phyloP scores from a whole-genome alignment of 2,888 invertebrate species.

The Cerastis leucographa region DNA sequence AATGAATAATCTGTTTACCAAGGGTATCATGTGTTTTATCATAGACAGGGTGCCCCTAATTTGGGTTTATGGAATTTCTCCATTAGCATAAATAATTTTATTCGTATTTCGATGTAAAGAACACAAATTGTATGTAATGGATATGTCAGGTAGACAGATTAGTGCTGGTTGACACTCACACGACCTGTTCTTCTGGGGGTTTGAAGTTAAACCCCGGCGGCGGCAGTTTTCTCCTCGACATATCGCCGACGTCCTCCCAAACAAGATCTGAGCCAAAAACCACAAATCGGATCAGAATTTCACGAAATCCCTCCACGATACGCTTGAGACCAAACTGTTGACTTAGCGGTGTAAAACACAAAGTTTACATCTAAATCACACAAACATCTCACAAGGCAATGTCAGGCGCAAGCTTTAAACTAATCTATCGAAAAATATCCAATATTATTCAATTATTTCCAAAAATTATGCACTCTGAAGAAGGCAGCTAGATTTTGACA shows the following conservation, averaged over 20 bases:
- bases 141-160: slow-evolving; percentile 43
- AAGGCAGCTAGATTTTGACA: slow-evolving; percentile 65
- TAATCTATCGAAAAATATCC: slow-evolving; percentile 40
- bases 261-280: slow-evolving; percentile 39
- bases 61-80: slow-evolving; percentile 12
- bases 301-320: slow-evolving; percentile 61
- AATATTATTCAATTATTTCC: slow-evolving; percentile 59
- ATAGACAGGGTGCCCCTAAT: slow-evolving; percentile 25
- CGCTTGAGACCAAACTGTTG: slow-evolving; percentile 63
- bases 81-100: slow-evolving; percentile 18
- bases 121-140: slow-evolving; percentile 26
- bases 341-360: slow-evolving; percentile 59
- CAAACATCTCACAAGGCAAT: slow-evolving; percentile 50
- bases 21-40: too few relatives aligned
- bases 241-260: slow-evolving; percentile 66
- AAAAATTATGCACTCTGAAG: slow-evolving; percentile 59
- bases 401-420: slow-evolving; percentile 20
- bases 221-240: slow-evolving; percentile 84
- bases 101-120: slow-evolving; percentile 45
- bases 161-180: slow-evolving; percentile 77
- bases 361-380: slow-evolving; percentile 61
- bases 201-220: slow-evolving; percentile 82
- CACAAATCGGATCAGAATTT: slow-evolving; percentile 55
- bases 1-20: slow-evolving; percentile 3
- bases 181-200: slow-evolving; percentile 82